Conservation (phyloP, 2,797 vertebrate species). For the Arremon brunneinucha region DNA sequence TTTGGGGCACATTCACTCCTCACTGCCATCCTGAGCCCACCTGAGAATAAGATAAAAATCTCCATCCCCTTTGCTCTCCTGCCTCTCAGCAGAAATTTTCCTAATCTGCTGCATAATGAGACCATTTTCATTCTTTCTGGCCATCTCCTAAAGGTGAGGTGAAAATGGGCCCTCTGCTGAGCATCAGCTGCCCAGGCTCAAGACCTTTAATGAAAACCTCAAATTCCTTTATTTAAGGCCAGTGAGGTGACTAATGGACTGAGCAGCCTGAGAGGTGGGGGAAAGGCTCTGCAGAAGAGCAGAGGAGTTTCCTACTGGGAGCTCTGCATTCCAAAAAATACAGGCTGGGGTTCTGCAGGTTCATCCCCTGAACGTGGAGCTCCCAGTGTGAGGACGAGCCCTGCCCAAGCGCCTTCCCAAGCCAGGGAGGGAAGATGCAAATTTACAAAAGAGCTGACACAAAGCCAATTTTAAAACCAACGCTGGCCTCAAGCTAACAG, state of each 20-base stretch:
- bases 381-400: neutral
- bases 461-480: constrained; percentile 21
- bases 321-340: neutral
- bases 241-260: constrained; percentile 17
- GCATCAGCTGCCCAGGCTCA: neutral
- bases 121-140: neutral
- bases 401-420: neutral
- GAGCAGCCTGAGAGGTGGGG: neutral
- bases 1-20: neutral
- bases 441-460: neutral
- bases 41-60: neutral
- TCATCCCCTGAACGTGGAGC: rapidly evolving
- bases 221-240: neutral
- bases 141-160: neutral
- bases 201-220: neutral
- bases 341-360: neutral
- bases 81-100: neutral
- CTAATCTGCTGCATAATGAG: neutral
- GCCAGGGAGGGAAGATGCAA: neutral
- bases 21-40: neutral
- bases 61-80: neutral
- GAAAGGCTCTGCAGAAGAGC: neutral
- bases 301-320: neutral
- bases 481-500: neutral
- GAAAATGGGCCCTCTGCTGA: neutral